phyloP scores from a whole-genome alignment of 2,888 invertebrate genomes.

The Apodemia hepburni region DNA sequence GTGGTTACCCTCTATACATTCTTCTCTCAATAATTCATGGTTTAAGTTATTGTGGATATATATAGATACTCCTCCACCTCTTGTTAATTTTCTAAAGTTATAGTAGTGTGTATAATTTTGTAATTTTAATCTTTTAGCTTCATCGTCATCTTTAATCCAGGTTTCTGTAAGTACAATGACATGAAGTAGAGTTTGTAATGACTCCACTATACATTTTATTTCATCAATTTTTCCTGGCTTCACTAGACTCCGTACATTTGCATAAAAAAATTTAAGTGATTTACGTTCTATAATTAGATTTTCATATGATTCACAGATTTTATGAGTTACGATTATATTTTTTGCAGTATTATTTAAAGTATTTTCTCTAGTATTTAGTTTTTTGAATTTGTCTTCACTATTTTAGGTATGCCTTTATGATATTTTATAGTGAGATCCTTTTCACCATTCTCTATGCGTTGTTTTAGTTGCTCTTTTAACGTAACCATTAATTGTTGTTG shows the following conservation, averaged over 20 bases:
- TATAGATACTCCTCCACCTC: slow-evolving; percentile 35
- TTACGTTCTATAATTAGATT: slow-evolving; percentile 19
- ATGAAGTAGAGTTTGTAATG: slow-evolving; percentile 21
- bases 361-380: no score
- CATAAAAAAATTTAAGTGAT: slow-evolving; percentile 9
- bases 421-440: slow-evolving; percentile 15
- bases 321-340: not conserved
- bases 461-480: not conserved
- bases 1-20: no score
- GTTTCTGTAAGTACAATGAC: slow-evolving; percentile 28
- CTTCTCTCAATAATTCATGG: slow-evolving; percentile 3
- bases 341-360: no score
- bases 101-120: slow-evolving; percentile 28
- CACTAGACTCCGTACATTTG: slow-evolving; percentile 15
- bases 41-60: slow-evolving; percentile 29
- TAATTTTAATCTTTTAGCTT: slow-evolving; percentile 22
- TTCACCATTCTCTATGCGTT: slow-evolving; percentile 15
- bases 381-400: not conserved
- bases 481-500: not conserved
- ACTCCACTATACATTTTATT: slow-evolving; percentile 17
- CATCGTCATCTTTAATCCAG: slow-evolving; percentile 28
- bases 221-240: slow-evolving; percentile 16
- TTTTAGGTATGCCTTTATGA: not conserved
- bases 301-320: slow-evolving; percentile 17
- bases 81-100: slow-evolving; percentile 9